Percentiles rank a stretch among this genome's conserved stretches.
These are phyloP conservation scores for Heliconius eleuchia DNA, from an alignment of 1,140 invertebrate genomes.

Conservation along the genomic window DNA sequence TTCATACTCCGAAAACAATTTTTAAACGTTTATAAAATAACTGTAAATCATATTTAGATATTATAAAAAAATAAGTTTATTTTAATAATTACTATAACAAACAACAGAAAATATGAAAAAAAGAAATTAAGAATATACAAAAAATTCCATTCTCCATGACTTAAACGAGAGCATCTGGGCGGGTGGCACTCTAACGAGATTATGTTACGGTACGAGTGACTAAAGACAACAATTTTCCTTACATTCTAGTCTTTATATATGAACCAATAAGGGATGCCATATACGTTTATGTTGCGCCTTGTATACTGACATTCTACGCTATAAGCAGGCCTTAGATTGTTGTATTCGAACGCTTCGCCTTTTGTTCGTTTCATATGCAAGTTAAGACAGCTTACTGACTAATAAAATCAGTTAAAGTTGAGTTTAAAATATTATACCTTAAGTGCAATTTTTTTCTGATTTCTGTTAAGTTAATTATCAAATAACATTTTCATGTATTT, in stretches of 20 bases:
- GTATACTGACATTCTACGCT: slow-evolving; percentile 31
- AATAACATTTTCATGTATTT: no score
- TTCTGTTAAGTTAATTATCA: background rate
- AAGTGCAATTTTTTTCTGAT: background rate
- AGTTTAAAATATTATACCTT: background rate
- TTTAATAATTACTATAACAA: background rate
- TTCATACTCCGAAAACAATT: no score
- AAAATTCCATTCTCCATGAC: slow-evolving; percentile 45
- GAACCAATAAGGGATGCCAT: background rate
- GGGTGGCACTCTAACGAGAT: slow-evolving; percentile 52
- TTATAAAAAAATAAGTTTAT: no score
- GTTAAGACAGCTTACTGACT: slow-evolving; percentile 3
- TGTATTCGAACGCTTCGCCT: slow-evolving; percentile 27
- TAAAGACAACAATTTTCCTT: slow-evolving; percentile 14
- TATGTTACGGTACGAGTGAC: slow-evolving; percentile 42
- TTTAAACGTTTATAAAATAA: no score
- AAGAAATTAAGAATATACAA: slow-evolving; percentile 18
- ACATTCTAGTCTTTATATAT: background rate
- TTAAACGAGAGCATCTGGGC: slow-evolving; percentile 49
- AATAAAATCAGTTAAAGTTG: background rate
- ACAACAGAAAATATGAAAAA: background rate
- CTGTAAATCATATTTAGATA: no score
- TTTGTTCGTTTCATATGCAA: slow-evolving; percentile 13
- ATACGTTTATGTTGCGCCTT: background rate
- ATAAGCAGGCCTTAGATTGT: slow-evolving; percentile 44